phyloP scores from a whole-genome alignment of 2,113 vertebrate species.

The Struthidea cinerea region DNA sequence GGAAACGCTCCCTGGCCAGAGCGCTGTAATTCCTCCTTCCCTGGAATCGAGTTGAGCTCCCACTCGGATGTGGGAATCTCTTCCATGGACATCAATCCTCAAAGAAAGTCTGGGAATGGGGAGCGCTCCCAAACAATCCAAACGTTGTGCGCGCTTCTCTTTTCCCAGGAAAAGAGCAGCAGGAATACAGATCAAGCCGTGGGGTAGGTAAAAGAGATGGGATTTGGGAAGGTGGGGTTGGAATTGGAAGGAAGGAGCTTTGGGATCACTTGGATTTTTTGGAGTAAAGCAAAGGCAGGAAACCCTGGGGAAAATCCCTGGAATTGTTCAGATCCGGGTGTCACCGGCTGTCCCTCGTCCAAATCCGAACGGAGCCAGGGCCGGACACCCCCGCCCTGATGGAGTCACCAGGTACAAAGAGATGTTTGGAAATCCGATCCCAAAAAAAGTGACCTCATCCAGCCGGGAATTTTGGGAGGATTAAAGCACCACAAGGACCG shows the following conservation, averaged over 20 bases:
- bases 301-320: background rate
- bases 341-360: background rate
- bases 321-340: background rate
- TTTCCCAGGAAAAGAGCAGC: background rate
- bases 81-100: background rate
- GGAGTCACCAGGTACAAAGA: background rate
- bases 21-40: background rate
- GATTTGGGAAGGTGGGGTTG: background rate
- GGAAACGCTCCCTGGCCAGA: background rate
- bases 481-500: accelerated
- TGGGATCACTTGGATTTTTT: background rate
- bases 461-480: background rate
- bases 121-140: background rate
- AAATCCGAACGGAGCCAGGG: background rate
- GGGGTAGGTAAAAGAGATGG: background rate
- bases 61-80: conserved; percentile 4
- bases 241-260: background rate
- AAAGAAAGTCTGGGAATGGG: background rate
- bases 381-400: background rate
- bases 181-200: background rate
- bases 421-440: background rate
- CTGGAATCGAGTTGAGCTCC: background rate
- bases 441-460: background rate
- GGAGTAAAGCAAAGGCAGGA: background rate
- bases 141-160: background rate